phyloP scores from a whole-genome alignment of 2,113 vertebrate genomes.

The Tretioscincus oriximinensis region DNA sequence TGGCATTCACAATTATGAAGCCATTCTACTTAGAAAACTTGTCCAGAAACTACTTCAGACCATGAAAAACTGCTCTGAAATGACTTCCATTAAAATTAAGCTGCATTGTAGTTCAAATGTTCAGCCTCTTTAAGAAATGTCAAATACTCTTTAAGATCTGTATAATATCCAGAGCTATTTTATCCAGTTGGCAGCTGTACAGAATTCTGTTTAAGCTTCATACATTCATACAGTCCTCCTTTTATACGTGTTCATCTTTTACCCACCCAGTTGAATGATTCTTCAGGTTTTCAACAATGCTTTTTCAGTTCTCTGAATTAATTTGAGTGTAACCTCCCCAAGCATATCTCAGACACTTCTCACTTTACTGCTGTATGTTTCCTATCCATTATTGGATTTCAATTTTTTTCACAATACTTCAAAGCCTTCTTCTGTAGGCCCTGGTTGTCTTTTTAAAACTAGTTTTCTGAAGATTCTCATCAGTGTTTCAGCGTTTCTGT shows the following conservation, averaged over 20 bases:
- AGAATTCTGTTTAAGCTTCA: constrained; percentile 33
- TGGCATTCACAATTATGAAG: neutral
- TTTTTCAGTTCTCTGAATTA: neutral
- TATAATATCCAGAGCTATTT: constrained; percentile 42
- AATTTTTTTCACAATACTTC: constrained; percentile 25
- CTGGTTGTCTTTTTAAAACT: constrained; percentile 25
- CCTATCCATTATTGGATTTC: constrained; percentile 20
- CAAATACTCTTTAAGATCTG: constrained; percentile 45
- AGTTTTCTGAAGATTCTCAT: constrained; percentile 30
- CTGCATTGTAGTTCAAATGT: constrained; percentile 36
- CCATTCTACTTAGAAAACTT: constrained; percentile 35
- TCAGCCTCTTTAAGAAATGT: constrained; percentile 42
- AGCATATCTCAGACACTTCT: constrained; percentile 20
- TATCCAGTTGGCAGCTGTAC: constrained; percentile 36
- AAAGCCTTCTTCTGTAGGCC: constrained; percentile 29
- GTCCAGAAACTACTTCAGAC: constrained; percentile 43
- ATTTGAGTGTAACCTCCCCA: constrained; percentile 21
- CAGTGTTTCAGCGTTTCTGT: constrained; percentile 27
- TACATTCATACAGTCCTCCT: constrained; percentile 36
- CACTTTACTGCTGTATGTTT: constrained; percentile 10
- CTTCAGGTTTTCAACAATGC: neutral
- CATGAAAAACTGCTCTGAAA: constrained; percentile 30
- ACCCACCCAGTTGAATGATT: constrained; percentile 4
- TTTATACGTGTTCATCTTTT: constrained; percentile 22
- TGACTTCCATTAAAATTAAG: constrained; percentile 49